Percentiles rank a stretch among this genome's conserved stretches.
Evolutionary conservation across 2,888 invertebrate genomes (phyloP).

Genomic region (Lasioglossum villosulum): DNA sequence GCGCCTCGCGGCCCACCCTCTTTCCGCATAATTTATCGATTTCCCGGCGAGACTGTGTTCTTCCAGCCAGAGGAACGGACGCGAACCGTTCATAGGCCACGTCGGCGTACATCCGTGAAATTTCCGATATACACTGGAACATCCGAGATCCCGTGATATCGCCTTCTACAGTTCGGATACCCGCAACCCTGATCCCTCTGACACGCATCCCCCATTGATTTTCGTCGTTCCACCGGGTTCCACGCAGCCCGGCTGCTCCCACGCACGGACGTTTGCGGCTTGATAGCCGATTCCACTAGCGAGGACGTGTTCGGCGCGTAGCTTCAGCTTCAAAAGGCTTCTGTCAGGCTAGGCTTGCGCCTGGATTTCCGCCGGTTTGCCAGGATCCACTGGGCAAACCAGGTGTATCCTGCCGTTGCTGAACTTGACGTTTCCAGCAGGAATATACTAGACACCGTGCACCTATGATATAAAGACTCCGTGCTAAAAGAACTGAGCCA

Average conservation of each 20-base stretch:
- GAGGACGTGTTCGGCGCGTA: background rate
- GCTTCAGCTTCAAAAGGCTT: background rate
- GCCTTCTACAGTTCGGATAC: conserved; percentile 2
- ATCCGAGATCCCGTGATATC: conserved; percentile 35
- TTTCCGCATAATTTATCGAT: conserved; percentile 54
- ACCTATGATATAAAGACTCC: background rate
- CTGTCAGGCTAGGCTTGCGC: background rate
- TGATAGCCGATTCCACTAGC: background rate
- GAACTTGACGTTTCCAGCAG: no score
- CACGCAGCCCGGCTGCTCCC: conserved; percentile 8
- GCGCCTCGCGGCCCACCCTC: conserved; percentile 34
- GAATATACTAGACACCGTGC: no score
- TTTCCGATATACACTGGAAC: conserved; percentile 42
- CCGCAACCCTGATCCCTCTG: conserved; percentile 31
- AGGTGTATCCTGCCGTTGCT: no score
- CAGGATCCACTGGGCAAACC: background rate
- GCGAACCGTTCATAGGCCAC: background rate
- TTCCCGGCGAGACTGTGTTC: conserved; percentile 14
- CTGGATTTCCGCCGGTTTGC: background rate
- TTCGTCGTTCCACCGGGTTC: conserved; percentile 25
- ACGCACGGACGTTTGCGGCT: background rate
- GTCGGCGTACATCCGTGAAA: conserved; percentile 39
- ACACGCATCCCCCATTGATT: conserved; percentile 60
- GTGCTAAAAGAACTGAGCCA: background rate
- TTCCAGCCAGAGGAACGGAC: conserved; percentile 16